Conservation (phyloP, 2,797 vertebrate species). For the Bufotes viridis region DNA sequence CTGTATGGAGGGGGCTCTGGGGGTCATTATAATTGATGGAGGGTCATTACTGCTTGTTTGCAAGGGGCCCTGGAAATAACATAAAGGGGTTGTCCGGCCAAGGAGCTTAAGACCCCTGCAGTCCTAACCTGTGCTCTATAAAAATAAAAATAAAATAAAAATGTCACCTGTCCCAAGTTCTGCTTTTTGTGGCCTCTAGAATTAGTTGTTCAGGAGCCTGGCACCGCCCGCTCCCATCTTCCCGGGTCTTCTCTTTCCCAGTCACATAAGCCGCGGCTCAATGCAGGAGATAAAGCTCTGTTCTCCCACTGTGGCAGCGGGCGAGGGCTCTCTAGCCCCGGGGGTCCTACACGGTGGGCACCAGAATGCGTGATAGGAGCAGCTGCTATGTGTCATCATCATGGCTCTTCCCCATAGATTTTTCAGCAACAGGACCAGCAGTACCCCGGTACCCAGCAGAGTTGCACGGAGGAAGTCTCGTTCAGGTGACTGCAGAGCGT, state of each 20-base stretch:
- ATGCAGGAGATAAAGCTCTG: constrained; percentile 37
- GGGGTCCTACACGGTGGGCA: background rate
- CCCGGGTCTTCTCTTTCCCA: background rate
- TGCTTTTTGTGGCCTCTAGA: no score
- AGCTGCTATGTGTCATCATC: no score
- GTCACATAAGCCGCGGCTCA: constrained; percentile 50
- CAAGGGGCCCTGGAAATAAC: no score
- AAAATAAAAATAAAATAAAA: no score
- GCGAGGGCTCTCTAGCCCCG: background rate
- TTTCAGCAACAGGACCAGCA: constrained; percentile 77
- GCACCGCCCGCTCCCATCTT: constrained; percentile 23
- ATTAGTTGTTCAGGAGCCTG: no score
- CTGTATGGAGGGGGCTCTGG: no score
- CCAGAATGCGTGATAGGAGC: constrained; percentile 21
- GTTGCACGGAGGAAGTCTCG: constrained; percentile 68
- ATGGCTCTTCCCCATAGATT: constrained; percentile 84
- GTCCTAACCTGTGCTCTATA: no score
- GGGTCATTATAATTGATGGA: no score
- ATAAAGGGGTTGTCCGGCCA: no score
- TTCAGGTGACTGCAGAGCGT: constrained; percentile 76
- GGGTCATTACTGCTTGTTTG: no score
- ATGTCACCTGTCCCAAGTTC: no score
- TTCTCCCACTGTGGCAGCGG: constrained; percentile 13
- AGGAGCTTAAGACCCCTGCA: no score
- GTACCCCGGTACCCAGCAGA: constrained; percentile 57